Percentiles rank a stretch among this genome's conserved stretches.
These are phyloP conservation scores for Heliornis fulica DNA, from an alignment of 2,113 vertebrate species.

Conservation along the genomic window DNA sequence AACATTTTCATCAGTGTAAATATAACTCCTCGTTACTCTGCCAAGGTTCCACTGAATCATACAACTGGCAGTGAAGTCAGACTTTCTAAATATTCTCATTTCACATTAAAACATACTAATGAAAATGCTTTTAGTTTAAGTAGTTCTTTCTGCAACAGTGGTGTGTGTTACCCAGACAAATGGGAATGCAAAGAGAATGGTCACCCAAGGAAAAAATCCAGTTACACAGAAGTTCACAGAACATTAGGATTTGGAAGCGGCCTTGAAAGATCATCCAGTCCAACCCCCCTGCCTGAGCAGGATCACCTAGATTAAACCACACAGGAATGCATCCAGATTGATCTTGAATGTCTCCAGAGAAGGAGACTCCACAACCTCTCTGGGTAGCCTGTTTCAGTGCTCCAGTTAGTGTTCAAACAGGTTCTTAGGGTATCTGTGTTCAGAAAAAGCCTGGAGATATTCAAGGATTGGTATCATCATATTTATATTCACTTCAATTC, in stretches of 20 bases:
- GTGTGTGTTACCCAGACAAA: background rate
- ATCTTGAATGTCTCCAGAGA: no score
- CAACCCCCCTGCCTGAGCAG: no score
- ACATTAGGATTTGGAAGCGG: no score
- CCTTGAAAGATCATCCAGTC: no score
- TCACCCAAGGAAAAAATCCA: background rate
- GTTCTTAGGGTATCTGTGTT: background rate
- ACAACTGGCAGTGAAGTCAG: conserved; percentile 48
- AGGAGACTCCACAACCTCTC: no score
- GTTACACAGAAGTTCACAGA: no score
- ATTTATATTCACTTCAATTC: conserved; percentile 4
- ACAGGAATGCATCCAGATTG: no score
- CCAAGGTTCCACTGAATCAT: conserved; percentile 50
- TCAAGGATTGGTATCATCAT: background rate
- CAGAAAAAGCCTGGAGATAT: background rate
- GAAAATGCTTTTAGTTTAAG: conserved; percentile 21
- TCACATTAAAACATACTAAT: conserved; percentile 21
- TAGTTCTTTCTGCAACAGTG: background rate
- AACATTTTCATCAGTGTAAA: conserved; percentile 40
- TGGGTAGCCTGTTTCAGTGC: no score
- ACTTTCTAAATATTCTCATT: conserved; percentile 51
- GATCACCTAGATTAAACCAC: no score
- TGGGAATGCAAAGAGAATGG: background rate
- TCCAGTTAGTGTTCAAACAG: conserved; percentile 15
- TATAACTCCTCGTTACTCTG: conserved; percentile 22